These are phyloP conservation scores for Sinocyclocheilus grahami DNA, from an alignment of 2,113 vertebrate genomes.

Conservation along the genomic window DNA sequence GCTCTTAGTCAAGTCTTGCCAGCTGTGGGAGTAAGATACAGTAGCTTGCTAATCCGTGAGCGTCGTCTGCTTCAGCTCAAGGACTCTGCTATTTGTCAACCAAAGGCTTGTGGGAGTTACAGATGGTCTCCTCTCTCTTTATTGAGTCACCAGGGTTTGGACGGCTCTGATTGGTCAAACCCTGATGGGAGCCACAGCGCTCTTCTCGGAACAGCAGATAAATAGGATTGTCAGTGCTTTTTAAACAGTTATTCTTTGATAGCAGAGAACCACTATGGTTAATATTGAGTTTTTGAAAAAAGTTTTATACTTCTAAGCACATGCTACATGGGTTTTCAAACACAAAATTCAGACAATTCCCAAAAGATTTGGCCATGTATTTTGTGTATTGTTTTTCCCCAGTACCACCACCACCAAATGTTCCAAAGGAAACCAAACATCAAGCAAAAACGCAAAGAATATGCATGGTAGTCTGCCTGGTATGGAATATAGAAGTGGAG, in stretches of 20 bases:
- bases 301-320: not conserved
- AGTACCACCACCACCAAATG: not conserved
- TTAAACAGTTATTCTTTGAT: slow-evolving; percentile 39
- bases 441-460: not conserved
- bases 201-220: slow-evolving; percentile 12
- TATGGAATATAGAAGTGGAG: not conserved
- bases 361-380: not conserved
- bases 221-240: slow-evolving; percentile 28
- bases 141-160: slow-evolving; percentile 46
- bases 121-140: slow-evolving; percentile 40
- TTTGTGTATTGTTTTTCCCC: not conserved
- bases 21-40: slow-evolving; percentile 49
- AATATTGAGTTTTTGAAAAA: not conserved
- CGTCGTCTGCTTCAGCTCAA: slow-evolving; percentile 47
- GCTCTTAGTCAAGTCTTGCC: slow-evolving; percentile 28
- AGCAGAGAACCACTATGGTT: not conserved
- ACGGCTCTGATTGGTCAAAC: slow-evolving; percentile 41
- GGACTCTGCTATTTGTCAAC: slow-evolving; percentile 48
- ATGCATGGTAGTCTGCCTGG: not conserved
- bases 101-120: slow-evolving; percentile 45
- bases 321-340: not conserved
- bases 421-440: not conserved
- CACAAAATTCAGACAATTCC: not conserved
- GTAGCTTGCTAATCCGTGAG: slow-evolving; percentile 42
- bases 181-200: slow-evolving; percentile 8